Percentiles rank a stretch among this genome's conserved stretches.
Evolutionary conservation across 2,113 vertebrate species (phyloP).

Genomic region (Alouatta palliata): DNA sequence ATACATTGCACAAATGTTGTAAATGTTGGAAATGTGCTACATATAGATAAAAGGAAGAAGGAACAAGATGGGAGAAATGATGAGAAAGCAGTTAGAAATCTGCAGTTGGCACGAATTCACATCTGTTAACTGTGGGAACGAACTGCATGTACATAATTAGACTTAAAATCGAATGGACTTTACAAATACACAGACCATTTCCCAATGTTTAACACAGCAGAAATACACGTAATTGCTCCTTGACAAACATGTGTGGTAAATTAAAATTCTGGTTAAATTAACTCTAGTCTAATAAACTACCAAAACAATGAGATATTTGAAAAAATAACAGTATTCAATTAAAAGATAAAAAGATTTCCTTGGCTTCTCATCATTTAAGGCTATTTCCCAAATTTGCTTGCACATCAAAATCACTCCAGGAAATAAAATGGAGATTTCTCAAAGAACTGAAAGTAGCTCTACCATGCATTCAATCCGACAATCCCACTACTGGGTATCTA

Average conservation of each 20-base stretch:
- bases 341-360: conserved; percentile 18
- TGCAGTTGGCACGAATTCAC: conserved; percentile 19
- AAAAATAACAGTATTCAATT: conserved; percentile 43
- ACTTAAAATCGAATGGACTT: conserved; percentile 27
- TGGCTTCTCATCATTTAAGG: neutral
- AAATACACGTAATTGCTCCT: conserved; percentile 33
- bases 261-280: conserved; percentile 58
- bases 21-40: conserved; percentile 16
- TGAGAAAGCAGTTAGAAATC: conserved; percentile 51
- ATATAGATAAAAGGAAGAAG: neutral
- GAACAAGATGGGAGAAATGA: conserved; percentile 17
- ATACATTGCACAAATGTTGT: conserved; percentile 20
- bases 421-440: no score
- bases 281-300: neutral
- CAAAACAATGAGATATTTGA: conserved; percentile 36
- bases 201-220: conserved; percentile 43
- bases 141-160: conserved; percentile 29
- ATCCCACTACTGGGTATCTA: no score
- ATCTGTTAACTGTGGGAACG: conserved; percentile 30
- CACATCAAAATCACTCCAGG: neutral
- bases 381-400: neutral
- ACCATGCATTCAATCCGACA: no score
- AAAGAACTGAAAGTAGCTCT: no score
- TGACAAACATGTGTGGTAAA: conserved; percentile 46
- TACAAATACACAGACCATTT: neutral